These are phyloP conservation scores for Polypedilum vanderplanki DNA, from an alignment of 1,140 invertebrate species.

Conservation along the genomic window DNA sequence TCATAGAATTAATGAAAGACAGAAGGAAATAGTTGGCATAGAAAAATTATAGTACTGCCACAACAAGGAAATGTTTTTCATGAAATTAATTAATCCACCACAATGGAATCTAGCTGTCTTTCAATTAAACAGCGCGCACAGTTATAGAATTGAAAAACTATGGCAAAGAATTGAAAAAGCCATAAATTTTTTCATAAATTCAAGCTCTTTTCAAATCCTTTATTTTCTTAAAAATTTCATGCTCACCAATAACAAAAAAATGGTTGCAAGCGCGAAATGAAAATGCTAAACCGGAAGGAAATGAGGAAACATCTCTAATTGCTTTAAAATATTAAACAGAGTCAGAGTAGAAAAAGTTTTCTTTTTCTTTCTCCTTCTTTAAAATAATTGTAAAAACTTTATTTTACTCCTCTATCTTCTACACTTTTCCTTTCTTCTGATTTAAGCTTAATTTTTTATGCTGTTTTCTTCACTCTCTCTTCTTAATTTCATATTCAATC, in stretches of 20 bases:
- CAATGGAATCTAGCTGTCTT: not conserved
- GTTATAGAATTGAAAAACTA: not conserved
- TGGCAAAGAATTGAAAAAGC: not conserved
- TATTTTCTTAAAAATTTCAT: not conserved
- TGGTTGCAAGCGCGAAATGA: not conserved
- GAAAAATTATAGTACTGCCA: too few relatives aligned
- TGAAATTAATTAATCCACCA: conserved; percentile 11
- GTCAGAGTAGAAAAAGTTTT: not conserved
- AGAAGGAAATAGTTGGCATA: too few relatives aligned
- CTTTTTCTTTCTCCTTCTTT: not conserved
- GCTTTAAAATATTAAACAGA: conserved; percentile 24
- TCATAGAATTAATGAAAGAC: too few relatives aligned
- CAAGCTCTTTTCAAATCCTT: not conserved
- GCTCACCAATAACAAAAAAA: not conserved
- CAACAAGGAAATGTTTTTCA: too few relatives aligned
- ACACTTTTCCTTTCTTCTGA: not conserved
- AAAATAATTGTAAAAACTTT: conserved; percentile 7
- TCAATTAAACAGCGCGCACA: not conserved
- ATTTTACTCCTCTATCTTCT: not conserved
- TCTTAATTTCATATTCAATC: conserved; percentile 1
- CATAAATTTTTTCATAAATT: conserved; percentile 8
- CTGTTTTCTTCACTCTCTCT: not conserved
- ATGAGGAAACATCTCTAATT: conserved; percentile 29
- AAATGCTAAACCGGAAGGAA: conserved; percentile 1
- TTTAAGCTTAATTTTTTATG: not conserved